Conservation (phyloP, 2,113 vertebrate species). For the Miniopterus natalensis region DNA sequence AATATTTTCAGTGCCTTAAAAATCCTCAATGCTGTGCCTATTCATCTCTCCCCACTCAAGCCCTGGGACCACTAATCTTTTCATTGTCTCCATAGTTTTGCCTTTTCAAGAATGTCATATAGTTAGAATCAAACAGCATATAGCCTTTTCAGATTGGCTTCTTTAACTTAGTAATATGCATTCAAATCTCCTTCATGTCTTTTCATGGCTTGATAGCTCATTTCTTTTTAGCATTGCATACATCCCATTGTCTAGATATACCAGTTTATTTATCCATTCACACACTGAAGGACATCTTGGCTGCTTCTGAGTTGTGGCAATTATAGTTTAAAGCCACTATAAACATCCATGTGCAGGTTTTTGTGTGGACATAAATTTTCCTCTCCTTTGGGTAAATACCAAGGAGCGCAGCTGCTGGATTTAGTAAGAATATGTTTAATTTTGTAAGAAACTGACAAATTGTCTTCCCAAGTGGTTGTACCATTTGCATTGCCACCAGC, state of each 20-base stretch:
- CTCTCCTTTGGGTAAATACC: background rate
- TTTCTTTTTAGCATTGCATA: background rate
- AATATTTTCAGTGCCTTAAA: slow-evolving; percentile 9
- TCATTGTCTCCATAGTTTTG: background rate
- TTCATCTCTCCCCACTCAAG: background rate
- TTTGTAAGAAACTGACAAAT: background rate
- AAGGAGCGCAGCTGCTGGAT: background rate
- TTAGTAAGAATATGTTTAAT: background rate
- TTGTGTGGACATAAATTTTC: background rate
- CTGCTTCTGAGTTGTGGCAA: background rate
- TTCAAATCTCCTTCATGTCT: background rate
- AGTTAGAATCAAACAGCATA: background rate
- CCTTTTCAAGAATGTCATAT: background rate
- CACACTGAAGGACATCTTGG: background rate
- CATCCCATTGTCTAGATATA: background rate
- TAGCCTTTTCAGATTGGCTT: background rate
- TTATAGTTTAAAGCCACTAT: background rate
- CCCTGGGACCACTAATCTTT: background rate
- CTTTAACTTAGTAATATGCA: background rate
- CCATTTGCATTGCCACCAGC: background rate
- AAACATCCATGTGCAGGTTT: background rate
- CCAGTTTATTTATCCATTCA: background rate
- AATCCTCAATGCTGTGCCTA: background rate
- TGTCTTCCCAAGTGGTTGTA: background rate
- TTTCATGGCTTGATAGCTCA: background rate